These are phyloP conservation scores for Rhinoptilus africanus DNA, from an alignment of 2,113 vertebrate species.

Conservation along the genomic window DNA sequence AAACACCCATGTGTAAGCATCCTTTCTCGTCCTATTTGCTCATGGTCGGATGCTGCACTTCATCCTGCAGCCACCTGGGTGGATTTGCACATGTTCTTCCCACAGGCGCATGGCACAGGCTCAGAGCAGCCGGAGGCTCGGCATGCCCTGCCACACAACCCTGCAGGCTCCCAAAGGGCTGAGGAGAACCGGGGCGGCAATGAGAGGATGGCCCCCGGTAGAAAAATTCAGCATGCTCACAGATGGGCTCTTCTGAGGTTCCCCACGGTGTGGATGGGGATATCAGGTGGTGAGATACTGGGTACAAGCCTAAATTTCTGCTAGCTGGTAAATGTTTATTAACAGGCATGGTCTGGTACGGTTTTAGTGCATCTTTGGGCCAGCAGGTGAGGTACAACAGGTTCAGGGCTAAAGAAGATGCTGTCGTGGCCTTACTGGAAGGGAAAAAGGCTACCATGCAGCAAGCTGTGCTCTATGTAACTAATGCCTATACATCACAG, in stretches of 20 bases:
- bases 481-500: background rate
- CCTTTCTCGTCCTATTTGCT: background rate
- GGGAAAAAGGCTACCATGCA: background rate
- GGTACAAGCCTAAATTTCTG: background rate
- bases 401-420: accelerated
- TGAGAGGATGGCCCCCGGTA: background rate
- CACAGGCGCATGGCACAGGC: accelerated
- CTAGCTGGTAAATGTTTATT: background rate
- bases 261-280: background rate
- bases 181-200: background rate
- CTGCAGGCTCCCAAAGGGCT: background rate
- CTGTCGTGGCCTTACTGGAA: background rate
- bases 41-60: background rate
- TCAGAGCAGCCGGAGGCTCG: background rate
- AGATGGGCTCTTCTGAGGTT: background rate
- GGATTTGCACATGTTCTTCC: background rate
- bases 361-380: accelerated
- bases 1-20: accelerated
- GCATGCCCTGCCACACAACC: background rate
- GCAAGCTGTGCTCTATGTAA: background rate
- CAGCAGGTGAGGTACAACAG: background rate
- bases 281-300: background rate
- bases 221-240: background rate
- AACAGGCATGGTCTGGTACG: too few species aligned
- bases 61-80: background rate